A percentile compares a stretch with the other conserved stretches of the same genome.
Conservation (phyloP, 1,140 invertebrate species). For the Acyrthosiphon pisum region DNA sequence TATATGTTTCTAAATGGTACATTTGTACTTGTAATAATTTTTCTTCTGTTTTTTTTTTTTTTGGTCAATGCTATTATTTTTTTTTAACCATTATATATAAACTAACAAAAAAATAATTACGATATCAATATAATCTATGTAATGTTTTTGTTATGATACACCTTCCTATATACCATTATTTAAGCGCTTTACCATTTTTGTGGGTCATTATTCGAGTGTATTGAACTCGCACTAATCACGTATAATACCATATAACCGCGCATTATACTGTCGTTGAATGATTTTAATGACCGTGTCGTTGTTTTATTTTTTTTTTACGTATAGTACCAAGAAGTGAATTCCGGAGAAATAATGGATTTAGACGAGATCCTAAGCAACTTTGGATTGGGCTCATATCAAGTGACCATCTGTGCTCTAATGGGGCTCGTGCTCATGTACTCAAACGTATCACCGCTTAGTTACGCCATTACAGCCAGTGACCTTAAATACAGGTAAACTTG, state of each 20-base stretch:
- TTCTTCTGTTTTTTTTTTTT: neutral
- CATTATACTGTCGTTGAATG: neutral
- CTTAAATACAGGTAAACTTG: conserved; percentile 43
- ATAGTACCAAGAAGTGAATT: conserved; percentile 35
- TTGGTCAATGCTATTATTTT: neutral
- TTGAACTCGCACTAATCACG: neutral
- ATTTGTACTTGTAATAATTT: neutral
- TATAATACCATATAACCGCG: neutral
- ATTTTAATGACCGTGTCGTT: neutral
- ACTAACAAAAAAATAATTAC: neutral
- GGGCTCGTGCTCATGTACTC: conserved; percentile 48
- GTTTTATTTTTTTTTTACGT: neutral
- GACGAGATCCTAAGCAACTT: conserved; percentile 38
- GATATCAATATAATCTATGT: neutral
- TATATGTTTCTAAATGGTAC: neutral
- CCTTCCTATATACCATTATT: neutral
- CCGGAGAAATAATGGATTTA: conserved; percentile 40
- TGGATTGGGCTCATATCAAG: conserved; percentile 36
- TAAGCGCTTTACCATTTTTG: neutral
- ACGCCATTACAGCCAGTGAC: conserved; percentile 39
- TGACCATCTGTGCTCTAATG: conserved; percentile 31
- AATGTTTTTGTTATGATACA: neutral
- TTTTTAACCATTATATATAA: neutral
- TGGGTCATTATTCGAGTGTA: neutral
- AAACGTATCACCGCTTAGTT: conserved; percentile 45